Evolutionary conservation across 2,113 vertebrate species (phyloP), one percentile per base, ranked within the genome.

Genomic region (Caracal caracal): DNA sequence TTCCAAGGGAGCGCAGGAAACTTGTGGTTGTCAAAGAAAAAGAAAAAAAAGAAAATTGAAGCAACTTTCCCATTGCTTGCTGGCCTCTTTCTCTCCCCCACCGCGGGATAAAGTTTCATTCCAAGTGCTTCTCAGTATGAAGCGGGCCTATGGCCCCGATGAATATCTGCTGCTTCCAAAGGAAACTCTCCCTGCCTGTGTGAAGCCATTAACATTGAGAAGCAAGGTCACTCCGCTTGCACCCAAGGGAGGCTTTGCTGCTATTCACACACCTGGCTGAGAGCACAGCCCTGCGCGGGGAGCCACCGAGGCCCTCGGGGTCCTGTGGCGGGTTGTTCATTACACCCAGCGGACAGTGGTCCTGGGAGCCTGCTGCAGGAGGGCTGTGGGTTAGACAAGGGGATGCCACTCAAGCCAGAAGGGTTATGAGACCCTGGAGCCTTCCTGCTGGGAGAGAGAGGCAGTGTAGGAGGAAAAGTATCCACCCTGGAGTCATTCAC

Each of bases 1-100:
- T 97, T 99, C 96, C 96, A 98, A 98, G 91, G 37, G 84, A 98
- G 97, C 68, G 37, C 11, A 96, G 97, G 97, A 98, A 98, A 98
- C 87, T 66, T 98, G 95, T 86, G 68, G 96, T 80, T 98, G 96
- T 95, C 97, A 98, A 97, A 97, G 80, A 90, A 97, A 94, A 97
- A 93, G 10, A n/a, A 49, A 49, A 65, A 56, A 66, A 75, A 88
- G 10, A 79, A 70, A 76, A 43, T n/a, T 0, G 19, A 95, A 96
- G 65, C 56, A 53, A 84, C 20, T 93, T 95, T 95, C 87, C 70
- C 75, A 84, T 56, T 4, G 30, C 22, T 11, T 47, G 89, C 71
- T 61, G n/a, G 26, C 68, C 5, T 75, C 80, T 86, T 70, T 79
- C 71, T 93, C 88, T 93, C 84, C 78, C 70, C 93, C 43, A 47